A percentile compares a stretch with the other conserved stretches of the same genome.
phyloP scores from a whole-genome alignment of 2,888 invertebrate genomes.

The Criorhina ranunculi region DNA sequence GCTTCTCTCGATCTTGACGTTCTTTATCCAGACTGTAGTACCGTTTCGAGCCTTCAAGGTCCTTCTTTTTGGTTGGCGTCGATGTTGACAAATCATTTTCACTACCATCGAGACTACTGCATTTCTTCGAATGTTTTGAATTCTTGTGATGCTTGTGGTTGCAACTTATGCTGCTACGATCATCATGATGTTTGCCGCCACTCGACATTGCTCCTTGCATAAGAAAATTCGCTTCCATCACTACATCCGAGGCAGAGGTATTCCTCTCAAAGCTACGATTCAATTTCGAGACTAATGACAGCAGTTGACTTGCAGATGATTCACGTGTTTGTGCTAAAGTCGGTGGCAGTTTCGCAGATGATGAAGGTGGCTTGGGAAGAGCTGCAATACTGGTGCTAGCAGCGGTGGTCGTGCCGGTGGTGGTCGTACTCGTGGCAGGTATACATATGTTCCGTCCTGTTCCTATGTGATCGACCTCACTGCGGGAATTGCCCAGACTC shows the following conservation, averaged over 20 bases:
- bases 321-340: conserved; percentile 65
- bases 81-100: conserved; percentile 68
- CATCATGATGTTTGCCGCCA: conserved; percentile 58
- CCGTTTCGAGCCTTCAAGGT: conserved; percentile 74
- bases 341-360: conserved; percentile 66
- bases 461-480: conserved; percentile 70
- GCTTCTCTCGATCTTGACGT: conserved; percentile 52
- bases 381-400: conserved; percentile 46
- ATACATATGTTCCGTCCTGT: conserved; percentile 26
- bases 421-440: conserved; percentile 41
- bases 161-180: conserved; percentile 34
- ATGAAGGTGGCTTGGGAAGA: conserved; percentile 39
- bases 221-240: conserved; percentile 78
- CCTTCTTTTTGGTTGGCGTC: conserved; percentile 65
- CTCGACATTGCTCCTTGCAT: conserved; percentile 55
- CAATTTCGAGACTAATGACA: conserved; percentile 72
- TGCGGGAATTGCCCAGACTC: conserved; percentile 78
- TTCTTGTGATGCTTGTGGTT: conserved; percentile 61
- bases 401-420: conserved; percentile 43
- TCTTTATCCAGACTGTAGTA: conserved; percentile 79
- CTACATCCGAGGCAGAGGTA: conserved; percentile 72
- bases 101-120: conserved; percentile 77
- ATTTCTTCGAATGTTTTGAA: conserved; percentile 69
- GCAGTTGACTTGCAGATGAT: conserved; percentile 71
- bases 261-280: conserved; percentile 76